Conservation (phyloP, 2,797 vertebrate genomes). For the Echiichthys vipera region DNA sequence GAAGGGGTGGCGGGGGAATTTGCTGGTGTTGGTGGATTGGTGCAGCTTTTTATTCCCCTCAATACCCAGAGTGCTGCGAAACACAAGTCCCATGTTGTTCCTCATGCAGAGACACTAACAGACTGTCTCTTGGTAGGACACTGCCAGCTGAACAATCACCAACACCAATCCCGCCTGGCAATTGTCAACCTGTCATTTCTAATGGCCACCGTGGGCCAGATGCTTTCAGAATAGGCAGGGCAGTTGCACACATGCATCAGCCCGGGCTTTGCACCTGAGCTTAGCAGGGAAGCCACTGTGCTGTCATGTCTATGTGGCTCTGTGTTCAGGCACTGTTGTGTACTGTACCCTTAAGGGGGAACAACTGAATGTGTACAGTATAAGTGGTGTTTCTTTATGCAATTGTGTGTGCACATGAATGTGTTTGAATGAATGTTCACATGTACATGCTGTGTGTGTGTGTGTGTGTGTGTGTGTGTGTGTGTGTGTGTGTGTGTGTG, state of each 20-base stretch:
- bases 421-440: conserved; percentile 32
- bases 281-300: conserved; percentile 46
- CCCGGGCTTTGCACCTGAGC: conserved; percentile 70
- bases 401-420: conserved; percentile 23
- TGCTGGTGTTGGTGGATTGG: conserved; percentile 49
- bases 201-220: conserved; percentile 80
- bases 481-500: conserved; percentile 46
- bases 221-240: conserved; percentile 74
- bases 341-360: conserved; percentile 39
- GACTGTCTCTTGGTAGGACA: conserved; percentile 75
- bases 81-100: conserved; percentile 72
- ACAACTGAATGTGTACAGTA: conserved; percentile 38
- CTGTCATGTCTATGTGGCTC: conserved; percentile 36
- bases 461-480: conserved; percentile 40
- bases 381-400: conserved; percentile 46
- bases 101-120: conserved; percentile 70
- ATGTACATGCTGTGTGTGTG: conserved; percentile 25
- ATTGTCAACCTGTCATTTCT: conserved; percentile 81
- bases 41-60: conserved; percentile 67
- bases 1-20: conserved; percentile 29
- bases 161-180: conserved; percentile 80
- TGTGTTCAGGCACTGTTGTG: conserved; percentile 37
- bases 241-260: conserved; percentile 61
- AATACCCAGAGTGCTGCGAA: conserved; percentile 53
- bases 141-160: conserved; percentile 85